Conservation (phyloP, 2,797 vertebrate genomes). For the Mormyrus hasselquistii region DNA sequence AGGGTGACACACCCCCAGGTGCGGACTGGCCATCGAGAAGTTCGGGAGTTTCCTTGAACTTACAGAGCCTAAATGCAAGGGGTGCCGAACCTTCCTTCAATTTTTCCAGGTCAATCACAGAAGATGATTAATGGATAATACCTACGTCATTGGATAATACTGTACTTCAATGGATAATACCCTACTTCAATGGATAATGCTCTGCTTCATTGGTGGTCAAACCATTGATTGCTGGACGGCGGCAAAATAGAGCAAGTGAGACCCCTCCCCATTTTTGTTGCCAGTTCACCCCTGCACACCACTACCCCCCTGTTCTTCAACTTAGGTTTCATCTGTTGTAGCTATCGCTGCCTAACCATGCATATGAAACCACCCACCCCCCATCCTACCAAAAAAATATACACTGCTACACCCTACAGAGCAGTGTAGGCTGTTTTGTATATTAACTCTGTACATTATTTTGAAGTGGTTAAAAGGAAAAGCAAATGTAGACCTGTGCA, state of each 20-base stretch:
- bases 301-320: neutral
- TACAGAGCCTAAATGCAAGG: neutral
- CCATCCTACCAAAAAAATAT: neutral
- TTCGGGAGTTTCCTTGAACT: neutral
- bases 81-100: neutral
- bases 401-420: neutral
- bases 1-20: neutral
- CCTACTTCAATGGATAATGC: no score
- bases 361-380: neutral
- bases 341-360: neutral
- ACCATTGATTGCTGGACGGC: neutral
- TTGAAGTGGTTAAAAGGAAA: neutral
- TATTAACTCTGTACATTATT: neutral
- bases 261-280: neutral
- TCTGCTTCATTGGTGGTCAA: neutral
- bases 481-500: neutral
- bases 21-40: neutral
- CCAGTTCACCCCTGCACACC: neutral
- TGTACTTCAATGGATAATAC: no score
- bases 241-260: neutral
- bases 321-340: neutral
- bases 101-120: neutral
- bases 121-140: neutral
- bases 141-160: no score
- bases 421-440: neutral